Percentiles rank a stretch among this genome's conserved stretches.
Evolutionary conservation across 2,797 vertebrate genomes (phyloP).

Genomic region (Danionella dracula): DNA sequence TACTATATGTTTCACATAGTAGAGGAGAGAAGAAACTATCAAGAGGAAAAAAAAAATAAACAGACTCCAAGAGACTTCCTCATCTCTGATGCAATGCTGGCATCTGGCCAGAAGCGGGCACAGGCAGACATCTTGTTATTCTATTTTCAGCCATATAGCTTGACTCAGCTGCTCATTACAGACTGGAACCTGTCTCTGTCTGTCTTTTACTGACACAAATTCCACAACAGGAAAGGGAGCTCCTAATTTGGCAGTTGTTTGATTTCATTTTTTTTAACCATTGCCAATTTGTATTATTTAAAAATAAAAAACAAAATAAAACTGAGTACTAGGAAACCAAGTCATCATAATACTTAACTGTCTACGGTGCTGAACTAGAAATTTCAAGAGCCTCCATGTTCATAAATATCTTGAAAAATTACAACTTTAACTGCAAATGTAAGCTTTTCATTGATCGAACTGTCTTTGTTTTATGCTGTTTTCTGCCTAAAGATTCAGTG

Average conservation of each 20-base stretch:
- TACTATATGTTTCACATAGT: too few species aligned
- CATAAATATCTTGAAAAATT: too few species aligned
- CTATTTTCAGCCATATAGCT: slow-evolving; percentile 22
- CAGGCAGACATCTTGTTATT: slow-evolving; percentile 21
- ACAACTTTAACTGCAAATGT: too few species aligned
- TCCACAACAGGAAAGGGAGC: slow-evolving; percentile 9
- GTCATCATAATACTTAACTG: not conserved
- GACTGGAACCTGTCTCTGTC: not conserved
- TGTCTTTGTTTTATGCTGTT: too few species aligned
- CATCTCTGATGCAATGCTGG: slow-evolving; percentile 24
- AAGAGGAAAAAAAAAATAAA: slow-evolving; percentile 8
- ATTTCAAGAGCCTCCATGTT: not conserved
- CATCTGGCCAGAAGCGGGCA: slow-evolving; percentile 8
- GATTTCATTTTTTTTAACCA: not conserved
- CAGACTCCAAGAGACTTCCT: slow-evolving; percentile 10
- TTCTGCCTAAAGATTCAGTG: too few species aligned
- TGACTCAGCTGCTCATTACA: slow-evolving; percentile 30
- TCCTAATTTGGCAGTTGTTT: not conserved
- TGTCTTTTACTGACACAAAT: slow-evolving; percentile 15
- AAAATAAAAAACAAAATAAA: not conserved
- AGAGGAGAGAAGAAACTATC: not conserved
- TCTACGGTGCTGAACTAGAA: not conserved
- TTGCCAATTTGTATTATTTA: not conserved
- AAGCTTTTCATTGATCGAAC: too few species aligned
- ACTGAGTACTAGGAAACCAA: not conserved